Evolutionary conservation across 2,888 invertebrate species (phyloP).

Genomic region (Endomychus coccineus): DNA sequence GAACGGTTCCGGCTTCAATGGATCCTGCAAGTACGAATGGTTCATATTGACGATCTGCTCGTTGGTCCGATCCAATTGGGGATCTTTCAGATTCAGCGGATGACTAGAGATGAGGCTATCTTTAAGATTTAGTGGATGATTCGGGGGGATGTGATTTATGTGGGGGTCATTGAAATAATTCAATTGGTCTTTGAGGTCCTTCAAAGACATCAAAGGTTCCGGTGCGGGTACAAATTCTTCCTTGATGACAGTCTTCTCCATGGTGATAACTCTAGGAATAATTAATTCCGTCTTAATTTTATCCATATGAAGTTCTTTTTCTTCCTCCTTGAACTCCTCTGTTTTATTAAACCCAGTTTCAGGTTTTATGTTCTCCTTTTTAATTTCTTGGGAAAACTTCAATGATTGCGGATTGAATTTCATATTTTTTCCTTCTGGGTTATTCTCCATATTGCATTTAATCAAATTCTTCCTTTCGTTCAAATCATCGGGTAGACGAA

Average conservation of each 20-base stretch:
- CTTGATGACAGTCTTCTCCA: conserved; percentile 45
- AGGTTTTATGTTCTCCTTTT: conserved; percentile 18
- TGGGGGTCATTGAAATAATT: conserved; percentile 19
- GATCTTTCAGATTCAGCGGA: conserved; percentile 18
- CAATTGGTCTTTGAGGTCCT: conserved; percentile 33
- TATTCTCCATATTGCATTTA: conserved; percentile 31
- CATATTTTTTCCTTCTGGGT: conserved; percentile 14
- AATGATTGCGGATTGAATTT: conserved; percentile 12
- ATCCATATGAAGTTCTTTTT: conserved; percentile 23
- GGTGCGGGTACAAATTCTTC: conserved; percentile 36
- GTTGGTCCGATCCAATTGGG: conserved; percentile 23
- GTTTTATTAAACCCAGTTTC: conserved; percentile 8
- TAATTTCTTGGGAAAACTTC: conserved; percentile 10
- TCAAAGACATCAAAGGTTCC: conserved; percentile 22
- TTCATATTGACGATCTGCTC: conserved; percentile 36
- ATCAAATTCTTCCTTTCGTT: conserved; percentile 42
- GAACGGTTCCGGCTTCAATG: conserved; percentile 28
- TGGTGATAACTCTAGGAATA: conserved; percentile 53
- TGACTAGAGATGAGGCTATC: conserved; percentile 23
- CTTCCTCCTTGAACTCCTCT: conserved; percentile 30
- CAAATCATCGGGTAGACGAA: conserved; percentile 41
- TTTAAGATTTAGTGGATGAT: conserved; percentile 33
- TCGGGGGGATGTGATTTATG: conserved; percentile 27
- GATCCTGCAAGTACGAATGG: conserved; percentile 32
- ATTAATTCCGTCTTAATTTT: conserved; percentile 55